Conservation (phyloP, 2,797 vertebrate species). For the Sarcophilus harrisii region DNA sequence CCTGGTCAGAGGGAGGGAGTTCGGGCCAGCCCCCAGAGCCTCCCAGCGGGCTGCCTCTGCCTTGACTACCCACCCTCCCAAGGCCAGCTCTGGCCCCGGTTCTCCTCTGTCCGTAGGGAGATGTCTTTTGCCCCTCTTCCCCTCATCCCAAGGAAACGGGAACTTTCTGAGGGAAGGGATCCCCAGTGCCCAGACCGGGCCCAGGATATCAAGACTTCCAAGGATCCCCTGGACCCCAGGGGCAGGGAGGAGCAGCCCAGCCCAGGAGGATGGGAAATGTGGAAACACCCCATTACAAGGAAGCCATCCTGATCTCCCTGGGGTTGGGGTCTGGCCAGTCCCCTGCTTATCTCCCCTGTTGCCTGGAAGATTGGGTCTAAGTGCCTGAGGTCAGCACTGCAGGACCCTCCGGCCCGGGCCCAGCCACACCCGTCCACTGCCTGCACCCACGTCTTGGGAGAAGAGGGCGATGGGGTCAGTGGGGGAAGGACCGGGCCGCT, state of each 20-base stretch:
- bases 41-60: conserved; percentile 8
- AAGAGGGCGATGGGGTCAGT: background rate
- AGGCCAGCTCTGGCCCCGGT: background rate
- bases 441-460: background rate
- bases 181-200: background rate
- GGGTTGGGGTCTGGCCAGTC: too few species aligned
- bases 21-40: conserved; percentile 70
- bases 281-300: background rate
- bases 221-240: conserved; percentile 53
- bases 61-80: conserved; percentile 63
- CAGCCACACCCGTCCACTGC: background rate
- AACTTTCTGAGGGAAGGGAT: background rate
- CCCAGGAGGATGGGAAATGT: conserved; percentile 30
- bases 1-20: conserved; percentile 50
- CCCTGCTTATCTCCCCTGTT: conserved; percentile 19
- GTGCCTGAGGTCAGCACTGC: background rate
- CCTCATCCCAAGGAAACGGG: too few species aligned
- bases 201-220: background rate
- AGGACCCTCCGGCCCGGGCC: background rate
- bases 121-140: too few species aligned
- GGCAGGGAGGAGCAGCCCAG: background rate
- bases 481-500: background rate
- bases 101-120: background rate
- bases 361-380: background rate
- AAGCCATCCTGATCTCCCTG: too few species aligned